Conservation (phyloP, 2,888 invertebrate genomes). For the Noctuana brunneofusca region DNA sequence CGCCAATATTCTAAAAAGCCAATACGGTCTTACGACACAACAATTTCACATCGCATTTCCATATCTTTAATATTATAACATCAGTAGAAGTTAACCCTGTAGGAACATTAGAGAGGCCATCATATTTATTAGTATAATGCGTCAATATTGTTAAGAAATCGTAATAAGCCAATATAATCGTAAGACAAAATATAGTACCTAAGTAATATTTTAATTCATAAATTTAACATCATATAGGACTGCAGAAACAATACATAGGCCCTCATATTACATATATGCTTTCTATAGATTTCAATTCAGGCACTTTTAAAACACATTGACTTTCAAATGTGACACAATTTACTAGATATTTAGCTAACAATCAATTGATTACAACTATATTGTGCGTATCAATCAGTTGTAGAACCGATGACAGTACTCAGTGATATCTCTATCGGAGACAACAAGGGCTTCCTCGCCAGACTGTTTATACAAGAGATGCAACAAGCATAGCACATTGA, state of each 20-base stretch:
- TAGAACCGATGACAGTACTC: constrained; percentile 63
- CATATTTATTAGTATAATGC: neutral
- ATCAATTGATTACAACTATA: neutral
- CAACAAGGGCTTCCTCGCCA: constrained; percentile 51
- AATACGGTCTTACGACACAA: neutral
- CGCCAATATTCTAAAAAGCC: constrained; percentile 1
- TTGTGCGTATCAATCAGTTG: constrained; percentile 27
- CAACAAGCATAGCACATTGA: constrained; percentile 85
- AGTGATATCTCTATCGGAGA: constrained; percentile 64
- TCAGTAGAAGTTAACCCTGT: too few species aligned
- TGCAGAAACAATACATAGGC: constrained; percentile 19
- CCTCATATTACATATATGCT: neutral
- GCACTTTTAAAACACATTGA: constrained; percentile 17
- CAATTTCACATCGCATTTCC: too few species aligned
- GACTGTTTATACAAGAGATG: constrained; percentile 79
- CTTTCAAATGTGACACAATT: neutral
- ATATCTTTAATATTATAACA: too few species aligned
- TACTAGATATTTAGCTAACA: neutral
- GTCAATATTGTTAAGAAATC: too few species aligned
- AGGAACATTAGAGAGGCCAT: neutral
- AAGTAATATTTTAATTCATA: neutral
- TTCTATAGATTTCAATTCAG: constrained; percentile 1
- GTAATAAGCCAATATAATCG: neutral
- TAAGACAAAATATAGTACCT: too few species aligned
- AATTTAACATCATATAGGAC: neutral